Conservation (phyloP, 2,888 invertebrate genomes). For the Pollenia amentaria region DNA sequence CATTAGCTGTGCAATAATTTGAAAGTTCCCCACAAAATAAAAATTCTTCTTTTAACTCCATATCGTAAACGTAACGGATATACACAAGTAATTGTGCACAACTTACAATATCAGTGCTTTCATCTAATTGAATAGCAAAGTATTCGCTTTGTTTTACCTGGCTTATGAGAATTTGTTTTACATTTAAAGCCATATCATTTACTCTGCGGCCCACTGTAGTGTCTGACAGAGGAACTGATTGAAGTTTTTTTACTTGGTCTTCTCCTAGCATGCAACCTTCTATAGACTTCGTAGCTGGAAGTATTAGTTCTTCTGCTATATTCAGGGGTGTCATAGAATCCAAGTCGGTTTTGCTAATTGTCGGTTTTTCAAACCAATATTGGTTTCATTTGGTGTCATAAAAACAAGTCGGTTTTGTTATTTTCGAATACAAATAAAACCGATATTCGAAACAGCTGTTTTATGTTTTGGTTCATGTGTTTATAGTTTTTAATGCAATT, state of each 20-base stretch:
- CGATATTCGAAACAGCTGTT: too few species aligned
- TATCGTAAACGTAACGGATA: slow-evolving; percentile 18
- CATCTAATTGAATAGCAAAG: slow-evolving; percentile 2
- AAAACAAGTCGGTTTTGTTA: too few species aligned
- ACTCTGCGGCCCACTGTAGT: not conserved
- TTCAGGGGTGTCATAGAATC: too few species aligned
- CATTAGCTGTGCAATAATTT: slow-evolving; percentile 12
- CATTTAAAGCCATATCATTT: slow-evolving; percentile 4
- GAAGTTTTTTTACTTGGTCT: slow-evolving; percentile 28
- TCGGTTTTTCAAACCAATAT: too few species aligned
- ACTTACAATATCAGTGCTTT: slow-evolving; percentile 21
- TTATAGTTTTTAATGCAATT: too few species aligned
- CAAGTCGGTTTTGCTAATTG: too few species aligned
- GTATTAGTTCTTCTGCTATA: slow-evolving; percentile 16
- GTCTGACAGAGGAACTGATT: slow-evolving; percentile 29
- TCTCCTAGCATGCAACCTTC: slow-evolving; percentile 27
- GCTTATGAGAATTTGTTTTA: slow-evolving; percentile 29
- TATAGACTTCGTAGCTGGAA: slow-evolving; percentile 22
- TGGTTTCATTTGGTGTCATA: too few species aligned
- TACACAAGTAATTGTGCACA: slow-evolving; percentile 29
- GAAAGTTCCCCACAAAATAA: slow-evolving; percentile 20
- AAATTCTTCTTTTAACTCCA: slow-evolving; percentile 26
- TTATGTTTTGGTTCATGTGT: too few species aligned
- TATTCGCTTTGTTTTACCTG: slow-evolving; percentile 17
- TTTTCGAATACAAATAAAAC: too few species aligned